A percentile compares a stretch with the other conserved stretches of the same genome.
Evolutionary conservation across 2,888 invertebrate species (phyloP).

Genomic region (Catocala nupta): DNA sequence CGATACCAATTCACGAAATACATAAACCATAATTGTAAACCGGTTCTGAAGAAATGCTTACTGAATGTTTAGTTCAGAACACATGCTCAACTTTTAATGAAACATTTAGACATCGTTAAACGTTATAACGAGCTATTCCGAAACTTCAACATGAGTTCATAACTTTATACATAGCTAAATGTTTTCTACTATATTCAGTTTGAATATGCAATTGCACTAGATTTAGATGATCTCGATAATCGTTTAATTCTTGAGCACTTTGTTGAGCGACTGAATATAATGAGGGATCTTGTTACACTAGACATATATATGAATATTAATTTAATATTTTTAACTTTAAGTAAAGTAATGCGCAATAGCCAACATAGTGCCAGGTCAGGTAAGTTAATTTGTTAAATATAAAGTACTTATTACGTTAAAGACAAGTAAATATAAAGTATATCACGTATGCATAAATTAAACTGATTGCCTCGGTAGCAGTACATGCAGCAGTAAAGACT

Average conservation of each 20-base stretch:
- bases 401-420: too few species aligned
- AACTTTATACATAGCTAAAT: constrained; percentile 3
- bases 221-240: background rate
- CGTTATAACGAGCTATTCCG: constrained; percentile 8
- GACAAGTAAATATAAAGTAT: too few species aligned
- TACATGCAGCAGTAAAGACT: too few species aligned
- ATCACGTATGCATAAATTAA: too few species aligned
- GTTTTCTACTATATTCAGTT: constrained; percentile 5
- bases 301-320: constrained; percentile 8
- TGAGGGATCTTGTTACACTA: constrained; percentile 7
- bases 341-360: too few species aligned
- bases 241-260: background rate
- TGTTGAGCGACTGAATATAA: background rate
- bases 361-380: too few species aligned
- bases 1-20: constrained; percentile 35
- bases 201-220: background rate
- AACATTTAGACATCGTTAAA: constrained; percentile 20
- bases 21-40: constrained; percentile 37
- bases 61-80: constrained; percentile 36
- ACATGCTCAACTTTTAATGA: constrained; percentile 32
- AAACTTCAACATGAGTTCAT: background rate
- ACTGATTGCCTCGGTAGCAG: too few species aligned
- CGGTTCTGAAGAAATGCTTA: constrained; percentile 14
- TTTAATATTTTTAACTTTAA: too few species aligned
- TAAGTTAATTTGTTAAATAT: too few species aligned